Percentiles rank a stretch among this genome's conserved stretches.
Conservation (phyloP, 37 sponge, comb jelly and placozoan genomes). For the Cladorhizidae sp. region DNA sequence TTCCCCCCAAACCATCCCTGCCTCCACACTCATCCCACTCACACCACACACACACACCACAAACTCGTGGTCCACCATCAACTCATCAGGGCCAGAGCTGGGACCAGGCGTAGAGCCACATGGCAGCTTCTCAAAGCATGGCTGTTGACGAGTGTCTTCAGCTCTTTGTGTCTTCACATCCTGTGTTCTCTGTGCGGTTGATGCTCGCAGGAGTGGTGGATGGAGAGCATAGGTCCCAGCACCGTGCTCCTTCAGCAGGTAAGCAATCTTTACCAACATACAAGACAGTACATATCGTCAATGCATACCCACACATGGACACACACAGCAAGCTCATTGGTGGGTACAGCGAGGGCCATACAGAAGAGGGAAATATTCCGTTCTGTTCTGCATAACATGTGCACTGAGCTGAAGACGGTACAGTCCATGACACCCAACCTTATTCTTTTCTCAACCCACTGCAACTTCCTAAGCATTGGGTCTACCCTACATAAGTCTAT, state of each 20-base stretch:
- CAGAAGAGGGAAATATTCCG: no score
- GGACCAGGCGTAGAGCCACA: no score
- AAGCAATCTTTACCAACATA: conserved; percentile 19
- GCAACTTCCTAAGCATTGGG: no score
- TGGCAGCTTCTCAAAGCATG: no score
- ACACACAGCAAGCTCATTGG: neutral
- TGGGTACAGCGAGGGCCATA: no score
- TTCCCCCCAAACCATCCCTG: conserved; percentile 79
- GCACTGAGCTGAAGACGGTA: no score
- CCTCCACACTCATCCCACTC: conserved; percentile 21
- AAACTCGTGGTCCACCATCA: conserved; percentile 40
- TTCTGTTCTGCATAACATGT: no score
- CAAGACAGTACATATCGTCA: neutral
- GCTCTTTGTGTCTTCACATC: neutral
- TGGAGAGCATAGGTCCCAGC: conserved; percentile 43
- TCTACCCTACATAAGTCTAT: no score
- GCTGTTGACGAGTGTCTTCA: neutral
- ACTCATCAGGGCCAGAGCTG: neutral
- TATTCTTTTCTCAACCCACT: no score
- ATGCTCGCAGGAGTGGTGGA: conserved; percentile 4
- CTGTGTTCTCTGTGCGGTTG: neutral
- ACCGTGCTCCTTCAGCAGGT: conserved; percentile 52
- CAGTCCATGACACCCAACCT: no score
- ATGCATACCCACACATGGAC: conserved; percentile 1
- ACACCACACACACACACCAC: conserved; percentile 52